Base-by-base conservation (phyloP, 2,888 invertebrate species). In the Luffia ferchaultella region DNA sequence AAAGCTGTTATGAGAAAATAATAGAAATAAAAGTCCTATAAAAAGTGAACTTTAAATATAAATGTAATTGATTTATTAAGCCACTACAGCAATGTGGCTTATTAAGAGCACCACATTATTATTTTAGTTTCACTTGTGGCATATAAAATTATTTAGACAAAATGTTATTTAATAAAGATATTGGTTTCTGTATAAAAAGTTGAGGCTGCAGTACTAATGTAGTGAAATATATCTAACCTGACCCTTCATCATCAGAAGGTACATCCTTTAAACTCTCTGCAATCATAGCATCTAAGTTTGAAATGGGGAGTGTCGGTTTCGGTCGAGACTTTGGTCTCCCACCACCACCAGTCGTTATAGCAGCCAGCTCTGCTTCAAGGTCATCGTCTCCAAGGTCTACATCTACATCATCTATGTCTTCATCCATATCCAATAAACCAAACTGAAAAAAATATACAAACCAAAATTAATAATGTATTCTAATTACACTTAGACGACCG, bases 341-440 rank as follows among this genome's bases (percentile, higher is more conserved):
- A 1, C 66, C 67, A 30, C 64, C 63, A 0, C 77, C 76, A 19
- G 69, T 70, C 18, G 69, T 70, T 52, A 96, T 86, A 0, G 92
- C 93, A 40, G 91, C 89, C 56, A 96, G 74, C 71, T 97, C 96
- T 0, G 94, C 95, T 70, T 96, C 96, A 55, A 96, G 78, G 65
- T 95, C 95, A 52, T 90, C 89, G 65, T 96, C 95, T 60, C 86
- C 88, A 61, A 86, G 87, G 50, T 86, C 86, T 42, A 83, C 62
- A 54, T 76, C 82, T 57, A 73, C 76, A 9, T 71, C 76, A 19
- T 82, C 86, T 48, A 87, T 82, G 53, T 88, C 87, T 60, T 87
- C 86, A 57, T 73, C 73, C 43, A 78, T 72, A 67, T 93, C 90
- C 61, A 93, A 87, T 50, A 93, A 79, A 2, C 94, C 93, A 82